Evolutionary conservation across 2,797 vertebrate genomes (phyloP).

Genomic region (Astyanax mexicanus): DNA sequence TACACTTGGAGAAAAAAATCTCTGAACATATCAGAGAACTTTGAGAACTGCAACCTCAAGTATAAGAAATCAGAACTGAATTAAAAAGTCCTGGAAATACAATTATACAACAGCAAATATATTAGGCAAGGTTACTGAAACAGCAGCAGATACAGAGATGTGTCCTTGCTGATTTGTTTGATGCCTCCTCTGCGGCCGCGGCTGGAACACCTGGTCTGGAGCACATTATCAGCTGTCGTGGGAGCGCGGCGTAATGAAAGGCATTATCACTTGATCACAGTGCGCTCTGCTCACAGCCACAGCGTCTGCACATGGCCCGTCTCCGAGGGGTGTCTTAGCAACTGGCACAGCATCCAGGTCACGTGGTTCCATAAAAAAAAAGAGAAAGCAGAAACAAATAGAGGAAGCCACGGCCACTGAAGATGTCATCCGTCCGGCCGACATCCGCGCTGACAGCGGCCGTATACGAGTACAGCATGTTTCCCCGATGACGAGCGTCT

Average conservation of each 20-base stretch:
- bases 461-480: background rate
- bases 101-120: background rate
- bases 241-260: slow-evolving; percentile 55
- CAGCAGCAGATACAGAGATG: background rate
- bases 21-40: background rate
- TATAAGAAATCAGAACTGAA: background rate
- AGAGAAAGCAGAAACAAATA: background rate
- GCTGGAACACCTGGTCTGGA: slow-evolving; percentile 44
- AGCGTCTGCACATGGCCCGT: slow-evolving; percentile 35
- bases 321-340: slow-evolving; percentile 50
- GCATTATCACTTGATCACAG: slow-evolving; percentile 60
- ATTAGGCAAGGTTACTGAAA: background rate
- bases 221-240: slow-evolving; percentile 51
- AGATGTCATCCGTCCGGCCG: background rate
- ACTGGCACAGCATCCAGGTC: slow-evolving; percentile 42
- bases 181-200: background rate
- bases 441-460: background rate
- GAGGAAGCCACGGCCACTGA: background rate
- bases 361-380: slow-evolving; percentile 28
- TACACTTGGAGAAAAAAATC: background rate
- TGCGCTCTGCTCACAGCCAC: slow-evolving; percentile 43
- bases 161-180: no score
- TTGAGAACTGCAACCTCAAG: background rate
- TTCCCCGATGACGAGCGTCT: background rate
- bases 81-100: background rate